Evolutionary conservation across 2,113 vertebrate species (phyloP).

Genomic region (Stictonetta naevosa): DNA sequence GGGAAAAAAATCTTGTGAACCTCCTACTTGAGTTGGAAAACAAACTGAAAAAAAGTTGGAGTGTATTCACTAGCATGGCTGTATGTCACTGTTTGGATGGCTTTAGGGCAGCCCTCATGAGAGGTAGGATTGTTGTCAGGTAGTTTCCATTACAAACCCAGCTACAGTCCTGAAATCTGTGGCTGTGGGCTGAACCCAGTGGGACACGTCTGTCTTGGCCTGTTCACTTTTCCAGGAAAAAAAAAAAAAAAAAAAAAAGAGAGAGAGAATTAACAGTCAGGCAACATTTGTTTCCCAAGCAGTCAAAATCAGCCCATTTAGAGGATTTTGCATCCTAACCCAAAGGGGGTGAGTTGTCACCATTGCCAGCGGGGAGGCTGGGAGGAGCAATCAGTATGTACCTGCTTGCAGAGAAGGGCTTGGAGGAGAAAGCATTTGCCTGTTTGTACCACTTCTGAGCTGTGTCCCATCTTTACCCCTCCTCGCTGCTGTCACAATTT

Average conservation of each 20-base stretch:
- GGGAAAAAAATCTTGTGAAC: neutral
- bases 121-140: neutral
- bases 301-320: neutral
- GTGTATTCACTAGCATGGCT: neutral
- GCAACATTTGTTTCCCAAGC: neutral
- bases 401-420: neutral
- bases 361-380: neutral
- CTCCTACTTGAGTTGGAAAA: neutral
- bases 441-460: neutral
- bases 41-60: neutral
- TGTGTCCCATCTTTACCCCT: neutral
- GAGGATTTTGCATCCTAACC: neutral
- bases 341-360: neutral
- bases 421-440: neutral
- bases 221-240: neutral
- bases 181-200: neutral
- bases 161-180: neutral
- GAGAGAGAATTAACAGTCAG: neutral
- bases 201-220: neutral
- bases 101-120: neutral
- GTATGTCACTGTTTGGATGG: neutral
- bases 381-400: rapidly evolving
- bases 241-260: neutral
- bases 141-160: neutral
- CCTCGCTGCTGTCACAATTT: neutral